Conservation (phyloP, 2,888 invertebrate genomes). For the Drosophila merina region DNA sequence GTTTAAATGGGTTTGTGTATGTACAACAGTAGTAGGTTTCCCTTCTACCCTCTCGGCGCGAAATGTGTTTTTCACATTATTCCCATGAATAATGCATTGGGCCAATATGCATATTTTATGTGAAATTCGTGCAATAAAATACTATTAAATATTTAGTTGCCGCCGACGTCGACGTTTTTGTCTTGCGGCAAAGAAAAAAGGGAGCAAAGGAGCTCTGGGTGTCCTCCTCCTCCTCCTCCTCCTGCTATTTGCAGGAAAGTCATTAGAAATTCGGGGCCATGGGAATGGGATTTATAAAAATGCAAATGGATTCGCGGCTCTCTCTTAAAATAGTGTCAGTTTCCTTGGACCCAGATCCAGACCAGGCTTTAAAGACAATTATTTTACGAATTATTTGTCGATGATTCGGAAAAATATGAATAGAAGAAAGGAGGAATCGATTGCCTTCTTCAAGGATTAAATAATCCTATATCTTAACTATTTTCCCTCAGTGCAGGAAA, state of each 20-base stretch:
- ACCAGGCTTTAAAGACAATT: slow-evolving; percentile 52
- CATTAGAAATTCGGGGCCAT: slow-evolving; percentile 32
- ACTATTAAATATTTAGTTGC: slow-evolving; percentile 83
- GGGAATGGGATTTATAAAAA: slow-evolving; percentile 34
- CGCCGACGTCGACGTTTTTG: slow-evolving; percentile 47
- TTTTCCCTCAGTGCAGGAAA: slow-evolving; percentile 45
- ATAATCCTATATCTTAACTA: slow-evolving; percentile 58
- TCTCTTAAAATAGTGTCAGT: slow-evolving; percentile 28
- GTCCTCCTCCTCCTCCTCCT: slow-evolving; percentile 9
- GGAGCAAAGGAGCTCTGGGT: slow-evolving; percentile 17
- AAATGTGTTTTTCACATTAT: slow-evolving; percentile 81
- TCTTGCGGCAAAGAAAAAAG: slow-evolving; percentile 26
- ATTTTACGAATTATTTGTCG: slow-evolving; percentile 47
- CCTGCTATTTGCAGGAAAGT: not conserved
- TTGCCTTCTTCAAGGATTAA: too few relatives aligned
- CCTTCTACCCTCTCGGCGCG: slow-evolving; percentile 28
- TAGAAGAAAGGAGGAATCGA: too few relatives aligned
- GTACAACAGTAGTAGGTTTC: slow-evolving; percentile 21
- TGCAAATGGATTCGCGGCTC: slow-evolving; percentile 41
- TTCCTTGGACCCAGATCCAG: not conserved
- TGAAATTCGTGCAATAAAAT: slow-evolving; percentile 83
- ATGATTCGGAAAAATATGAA: too few relatives aligned
- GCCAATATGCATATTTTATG: slow-evolving; percentile 83
- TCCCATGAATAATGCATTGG: slow-evolving; percentile 83
- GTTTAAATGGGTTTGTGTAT: not conserved